Evolutionary conservation across 2,113 vertebrate genomes (phyloP).

Genomic region (Eurystomus gularis): DNA sequence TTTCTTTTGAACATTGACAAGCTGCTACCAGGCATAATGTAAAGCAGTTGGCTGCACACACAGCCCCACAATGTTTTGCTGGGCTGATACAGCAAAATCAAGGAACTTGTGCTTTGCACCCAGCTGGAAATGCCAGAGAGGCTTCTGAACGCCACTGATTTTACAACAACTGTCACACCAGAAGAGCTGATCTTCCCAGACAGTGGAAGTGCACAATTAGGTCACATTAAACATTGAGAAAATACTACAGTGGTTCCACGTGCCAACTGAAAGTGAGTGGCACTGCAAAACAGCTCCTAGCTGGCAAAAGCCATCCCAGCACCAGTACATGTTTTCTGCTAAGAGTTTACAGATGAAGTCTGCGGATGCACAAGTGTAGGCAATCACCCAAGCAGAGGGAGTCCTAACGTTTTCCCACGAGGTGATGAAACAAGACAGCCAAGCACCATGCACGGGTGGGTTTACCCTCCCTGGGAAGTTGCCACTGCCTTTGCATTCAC

Average conservation of each 20-base stretch:
- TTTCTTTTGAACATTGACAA: background rate
- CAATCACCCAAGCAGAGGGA: background rate
- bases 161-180: background rate
- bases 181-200: background rate
- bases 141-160: background rate
- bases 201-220: constrained; percentile 35
- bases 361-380: fast-evolving
- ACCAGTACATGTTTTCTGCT: background rate
- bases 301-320: background rate
- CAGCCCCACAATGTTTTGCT: fast-evolving
- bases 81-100: constrained; percentile 1
- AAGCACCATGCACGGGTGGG: background rate
- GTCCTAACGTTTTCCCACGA: background rate
- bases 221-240: constrained; percentile 25
- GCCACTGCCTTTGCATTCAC: too few species aligned
- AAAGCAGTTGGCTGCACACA: background rate
- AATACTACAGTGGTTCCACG: background rate
- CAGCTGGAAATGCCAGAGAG: background rate
- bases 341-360: background rate
- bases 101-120: background rate
- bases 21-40: background rate
- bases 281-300: background rate
- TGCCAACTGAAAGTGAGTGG: background rate
- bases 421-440: background rate
- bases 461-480: background rate